These are phyloP conservation scores for Drosophila atroscutellata DNA, from an alignment of 2,888 invertebrate species.

Conservation along the genomic window DNA sequence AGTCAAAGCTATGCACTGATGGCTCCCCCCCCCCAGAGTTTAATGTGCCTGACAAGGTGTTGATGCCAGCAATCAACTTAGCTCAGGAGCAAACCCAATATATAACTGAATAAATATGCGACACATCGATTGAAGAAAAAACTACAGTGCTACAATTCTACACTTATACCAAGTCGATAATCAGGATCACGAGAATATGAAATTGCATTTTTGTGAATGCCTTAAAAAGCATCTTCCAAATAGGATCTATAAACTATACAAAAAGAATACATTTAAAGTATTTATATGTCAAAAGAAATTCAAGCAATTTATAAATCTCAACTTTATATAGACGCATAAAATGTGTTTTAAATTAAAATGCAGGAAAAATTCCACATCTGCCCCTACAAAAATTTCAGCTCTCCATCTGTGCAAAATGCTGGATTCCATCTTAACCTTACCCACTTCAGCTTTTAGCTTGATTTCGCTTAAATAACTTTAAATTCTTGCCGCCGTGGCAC, in stretches of 20 bases:
- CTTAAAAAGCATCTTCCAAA: background rate
- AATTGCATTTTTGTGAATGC: background rate
- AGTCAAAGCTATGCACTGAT: conserved; percentile 25
- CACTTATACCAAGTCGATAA: background rate
- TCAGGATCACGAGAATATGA: background rate
- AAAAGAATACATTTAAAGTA: background rate
- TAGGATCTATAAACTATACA: background rate
- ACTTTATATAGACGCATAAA: background rate
- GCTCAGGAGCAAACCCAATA: background rate
- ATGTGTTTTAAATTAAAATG: background rate
- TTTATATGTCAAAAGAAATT: too few relatives aligned
- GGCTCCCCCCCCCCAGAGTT: conserved; percentile 14
- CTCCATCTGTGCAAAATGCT: background rate
- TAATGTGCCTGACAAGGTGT: conserved; percentile 47
- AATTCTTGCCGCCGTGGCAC: conserved; percentile 4
- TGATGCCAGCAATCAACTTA: conserved; percentile 29
- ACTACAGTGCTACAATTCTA: background rate
- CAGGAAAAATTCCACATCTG: background rate
- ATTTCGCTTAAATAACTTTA: background rate
- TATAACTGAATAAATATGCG: background rate
- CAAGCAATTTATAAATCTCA: background rate
- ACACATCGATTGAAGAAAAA: background rate
- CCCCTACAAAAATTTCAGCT: background rate
- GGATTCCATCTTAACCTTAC: background rate
- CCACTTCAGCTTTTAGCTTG: background rate